phyloP scores from a whole-genome alignment of 1,140 invertebrate genomes.

The Acyrthosiphon pisum region DNA sequence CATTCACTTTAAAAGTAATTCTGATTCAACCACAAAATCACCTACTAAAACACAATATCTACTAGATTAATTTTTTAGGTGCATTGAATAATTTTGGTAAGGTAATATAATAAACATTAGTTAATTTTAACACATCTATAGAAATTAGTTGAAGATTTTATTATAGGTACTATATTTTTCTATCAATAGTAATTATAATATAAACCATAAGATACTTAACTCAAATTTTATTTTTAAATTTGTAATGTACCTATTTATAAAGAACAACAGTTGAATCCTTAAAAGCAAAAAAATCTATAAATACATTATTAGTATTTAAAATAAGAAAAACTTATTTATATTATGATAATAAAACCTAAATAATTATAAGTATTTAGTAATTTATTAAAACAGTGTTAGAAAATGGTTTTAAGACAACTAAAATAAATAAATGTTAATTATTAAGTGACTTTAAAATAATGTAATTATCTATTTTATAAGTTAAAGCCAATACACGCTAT shows the following conservation, averaged over 20 bases:
- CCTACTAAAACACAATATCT: constrained; percentile 6
- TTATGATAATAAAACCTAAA: not conserved
- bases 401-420: not conserved
- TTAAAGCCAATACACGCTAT: not conserved
- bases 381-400: not conserved
- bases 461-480: not conserved
- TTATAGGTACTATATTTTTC: no score
- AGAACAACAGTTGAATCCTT: not conserved
- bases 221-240: not conserved
- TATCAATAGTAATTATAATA: no score
- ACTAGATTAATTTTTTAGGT: not conserved
- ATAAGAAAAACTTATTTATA: no score
- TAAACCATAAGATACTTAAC: no score
- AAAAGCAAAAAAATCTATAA: no score
- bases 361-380: not conserved
- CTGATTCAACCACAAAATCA: constrained; percentile 27
- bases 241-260: not conserved
- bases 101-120: not conserved
- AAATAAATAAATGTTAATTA: not conserved
- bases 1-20: not conserved
- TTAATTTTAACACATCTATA: not conserved
- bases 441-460: not conserved
- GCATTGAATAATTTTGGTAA: not conserved
- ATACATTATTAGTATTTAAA: no score
- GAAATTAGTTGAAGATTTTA: not conserved